phyloP scores from a whole-genome alignment of 2,797 vertebrate species.

The Stomatorhinus walkeri region DNA sequence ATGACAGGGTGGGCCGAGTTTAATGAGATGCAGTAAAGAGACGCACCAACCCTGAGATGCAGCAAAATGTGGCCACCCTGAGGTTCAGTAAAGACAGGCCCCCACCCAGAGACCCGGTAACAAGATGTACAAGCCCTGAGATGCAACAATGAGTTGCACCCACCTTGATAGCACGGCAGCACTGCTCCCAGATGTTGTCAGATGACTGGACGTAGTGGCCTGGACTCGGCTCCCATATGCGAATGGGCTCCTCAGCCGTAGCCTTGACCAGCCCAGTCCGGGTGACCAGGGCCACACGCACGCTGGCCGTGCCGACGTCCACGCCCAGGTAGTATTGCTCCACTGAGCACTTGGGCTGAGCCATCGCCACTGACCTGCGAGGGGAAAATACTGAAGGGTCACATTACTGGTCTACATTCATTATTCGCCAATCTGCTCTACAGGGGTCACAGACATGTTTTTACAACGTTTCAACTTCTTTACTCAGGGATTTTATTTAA shows the following conservation, averaged over 20 bases:
- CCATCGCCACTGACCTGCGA: not conserved
- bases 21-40: not conserved
- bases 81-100: not conserved
- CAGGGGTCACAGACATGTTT: not conserved
- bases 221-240: constrained; percentile 72
- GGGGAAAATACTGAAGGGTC: not conserved
- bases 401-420: not conserved
- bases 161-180: constrained; percentile 80
- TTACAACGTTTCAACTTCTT: not conserved
- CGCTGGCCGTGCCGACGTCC: constrained; percentile 85
- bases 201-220: constrained; percentile 89
- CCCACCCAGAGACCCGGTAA: not conserved
- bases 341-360: not conserved
- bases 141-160: not conserved
- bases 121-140: not conserved
- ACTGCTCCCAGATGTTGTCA: constrained; percentile 81
- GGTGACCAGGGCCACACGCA: constrained; percentile 82
- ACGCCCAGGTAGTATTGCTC: constrained; percentile 75
- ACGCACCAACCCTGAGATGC: not conserved
- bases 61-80: not conserved
- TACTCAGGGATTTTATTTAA: not conserved
- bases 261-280: constrained; percentile 56
- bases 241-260: constrained; percentile 69
- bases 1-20: not conserved
- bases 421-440: not conserved